These are phyloP conservation scores for Amphilophus citrinellus DNA, from an alignment of 2,113 vertebrate species.

Conservation along the genomic window DNA sequence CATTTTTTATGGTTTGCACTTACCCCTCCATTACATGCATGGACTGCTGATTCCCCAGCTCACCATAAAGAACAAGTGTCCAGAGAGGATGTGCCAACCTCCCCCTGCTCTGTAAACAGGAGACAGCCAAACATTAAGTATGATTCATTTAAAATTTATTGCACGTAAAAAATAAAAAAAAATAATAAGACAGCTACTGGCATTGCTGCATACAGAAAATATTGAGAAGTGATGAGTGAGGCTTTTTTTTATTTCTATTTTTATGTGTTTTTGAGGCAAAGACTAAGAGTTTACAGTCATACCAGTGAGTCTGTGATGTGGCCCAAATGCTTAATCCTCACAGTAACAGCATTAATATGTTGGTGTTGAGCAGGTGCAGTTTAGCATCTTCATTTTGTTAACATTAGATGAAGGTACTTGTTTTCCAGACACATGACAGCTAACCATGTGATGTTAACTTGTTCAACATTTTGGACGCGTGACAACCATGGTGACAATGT, in stretches of 20 bases:
- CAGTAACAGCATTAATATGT: background rate
- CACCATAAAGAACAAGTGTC: background rate
- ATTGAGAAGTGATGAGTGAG: background rate
- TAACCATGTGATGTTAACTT: background rate
- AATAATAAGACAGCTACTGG: background rate
- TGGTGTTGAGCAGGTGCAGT: background rate
- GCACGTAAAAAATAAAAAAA: background rate
- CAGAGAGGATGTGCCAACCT: background rate
- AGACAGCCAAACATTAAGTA: background rate
- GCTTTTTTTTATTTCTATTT: background rate
- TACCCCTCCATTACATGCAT: constrained; percentile 24
- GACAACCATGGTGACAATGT: background rate
- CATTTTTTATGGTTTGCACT: constrained; percentile 33
- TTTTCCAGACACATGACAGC: background rate
- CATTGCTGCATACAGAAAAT: background rate
- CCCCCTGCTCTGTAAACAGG: constrained; percentile 28
- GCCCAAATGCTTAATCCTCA: background rate
- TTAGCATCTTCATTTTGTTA: background rate
- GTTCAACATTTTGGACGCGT: background rate
- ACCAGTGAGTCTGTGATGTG: background rate
- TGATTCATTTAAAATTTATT: background rate
- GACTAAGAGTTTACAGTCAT: background rate
- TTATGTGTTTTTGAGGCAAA: background rate
- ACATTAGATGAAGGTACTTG: background rate
- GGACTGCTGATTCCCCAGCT: constrained; percentile 25